A percentile compares a stretch with the other conserved stretches of the same genome.
These are phyloP conservation scores for Lateolabrax maculatus DNA, from an alignment of 2,797 vertebrate species.

Conservation along the genomic window DNA sequence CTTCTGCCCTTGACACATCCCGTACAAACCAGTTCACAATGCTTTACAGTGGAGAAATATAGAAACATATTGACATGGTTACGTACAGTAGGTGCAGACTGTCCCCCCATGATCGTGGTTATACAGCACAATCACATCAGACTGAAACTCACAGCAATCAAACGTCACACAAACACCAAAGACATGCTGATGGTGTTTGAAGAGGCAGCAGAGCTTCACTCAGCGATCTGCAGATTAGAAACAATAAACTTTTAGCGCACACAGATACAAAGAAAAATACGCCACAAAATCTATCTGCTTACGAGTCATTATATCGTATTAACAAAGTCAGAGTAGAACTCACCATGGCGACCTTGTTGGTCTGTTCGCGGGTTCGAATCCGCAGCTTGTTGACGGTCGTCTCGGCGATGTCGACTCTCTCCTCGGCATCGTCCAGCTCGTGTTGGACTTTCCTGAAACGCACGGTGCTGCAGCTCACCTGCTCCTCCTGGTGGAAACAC, in stretches of 20 bases:
- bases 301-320: background rate
- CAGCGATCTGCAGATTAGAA: constrained; percentile 53
- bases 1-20: background rate
- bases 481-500: constrained; percentile 88
- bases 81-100: background rate
- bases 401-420: constrained; percentile 93
- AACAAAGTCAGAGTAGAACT: constrained; percentile 1
- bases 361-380: constrained; percentile 82
- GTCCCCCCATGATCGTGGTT: background rate
- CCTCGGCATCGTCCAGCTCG: constrained; percentile 93
- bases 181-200: background rate
- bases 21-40: background rate
- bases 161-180: background rate
- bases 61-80: background rate
- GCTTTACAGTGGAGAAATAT: background rate
- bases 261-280: too few relatives aligned
- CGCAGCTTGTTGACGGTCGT: constrained; percentile 93
- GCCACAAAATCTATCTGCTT: too few relatives aligned
- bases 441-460: constrained; percentile 93
- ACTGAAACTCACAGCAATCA: constrained; percentile 26
- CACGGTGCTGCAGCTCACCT: constrained; percentile 88
- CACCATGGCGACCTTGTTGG: constrained; percentile 68
- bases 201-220: constrained; percentile 45
- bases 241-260: accelerated
- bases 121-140: background rate